Percentiles rank a stretch among this genome's conserved stretches.
Conservation (phyloP, 2,888 invertebrate species). For the Dryococelus australis region DNA sequence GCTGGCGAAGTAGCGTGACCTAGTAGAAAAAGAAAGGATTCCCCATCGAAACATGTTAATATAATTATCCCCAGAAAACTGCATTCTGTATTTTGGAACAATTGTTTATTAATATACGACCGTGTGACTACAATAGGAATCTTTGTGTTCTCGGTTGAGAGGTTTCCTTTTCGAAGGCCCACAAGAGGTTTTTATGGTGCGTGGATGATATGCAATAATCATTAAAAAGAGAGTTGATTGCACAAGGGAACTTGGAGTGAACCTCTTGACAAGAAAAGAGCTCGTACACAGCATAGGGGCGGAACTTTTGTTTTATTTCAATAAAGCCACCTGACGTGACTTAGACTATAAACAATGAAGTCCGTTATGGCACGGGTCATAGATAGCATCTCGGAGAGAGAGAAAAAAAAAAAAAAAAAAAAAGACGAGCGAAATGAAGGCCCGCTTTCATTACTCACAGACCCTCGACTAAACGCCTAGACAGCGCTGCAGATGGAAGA, state of each 20-base stretch:
- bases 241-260: background rate
- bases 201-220: background rate
- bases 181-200: background rate
- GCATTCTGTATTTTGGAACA: too few species aligned
- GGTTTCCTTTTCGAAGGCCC: too few species aligned
- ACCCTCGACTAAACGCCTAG: background rate
- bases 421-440: background rate
- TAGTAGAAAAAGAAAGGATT: too few species aligned
- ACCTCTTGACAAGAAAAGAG: background rate
- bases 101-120: too few species aligned
- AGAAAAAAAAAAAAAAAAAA: conserved; percentile 3
- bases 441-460: background rate
- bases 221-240: background rate
- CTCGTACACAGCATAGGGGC: background rate
- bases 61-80: too few species aligned
- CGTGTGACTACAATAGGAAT: too few species aligned
- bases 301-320: background rate
- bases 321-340: conserved; percentile 16
- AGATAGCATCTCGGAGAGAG: background rate
- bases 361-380: background rate
- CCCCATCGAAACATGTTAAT: too few species aligned
- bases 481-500: background rate
- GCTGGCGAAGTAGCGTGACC: too few species aligned
- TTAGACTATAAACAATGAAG: background rate
- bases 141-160: too few species aligned